A percentile compares a stretch with the other conserved stretches of the same genome.
Conservation (phyloP, 2,888 invertebrate species). For the Parelbella ahira region DNA sequence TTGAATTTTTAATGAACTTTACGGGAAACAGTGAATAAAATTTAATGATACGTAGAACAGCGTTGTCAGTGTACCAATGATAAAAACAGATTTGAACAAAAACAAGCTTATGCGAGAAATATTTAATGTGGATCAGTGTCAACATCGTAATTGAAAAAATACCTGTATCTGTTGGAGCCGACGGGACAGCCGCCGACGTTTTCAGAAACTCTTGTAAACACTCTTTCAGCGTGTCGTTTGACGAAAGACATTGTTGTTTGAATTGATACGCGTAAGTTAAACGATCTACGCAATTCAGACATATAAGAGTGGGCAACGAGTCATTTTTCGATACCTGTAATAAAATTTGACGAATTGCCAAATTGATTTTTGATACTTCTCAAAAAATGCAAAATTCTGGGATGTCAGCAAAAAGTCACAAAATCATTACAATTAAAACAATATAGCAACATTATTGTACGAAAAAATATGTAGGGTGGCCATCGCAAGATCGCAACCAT, state of each 20-base stretch:
- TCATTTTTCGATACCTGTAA: constrained; percentile 71
- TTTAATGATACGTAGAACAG: too few species aligned
- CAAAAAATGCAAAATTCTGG: constrained; percentile 43
- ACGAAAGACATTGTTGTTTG: constrained; percentile 72
- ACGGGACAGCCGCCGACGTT: constrained; percentile 54
- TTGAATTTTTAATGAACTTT: too few species aligned
- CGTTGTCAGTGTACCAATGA: too few species aligned
- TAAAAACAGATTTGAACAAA: too few species aligned
- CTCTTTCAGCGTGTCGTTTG: constrained; percentile 73
- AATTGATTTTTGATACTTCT: constrained; percentile 18
- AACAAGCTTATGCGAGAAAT: too few species aligned
- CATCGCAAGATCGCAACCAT: constrained; percentile 80
- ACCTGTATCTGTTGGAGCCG: constrained; percentile 46
- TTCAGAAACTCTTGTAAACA: constrained; percentile 71
- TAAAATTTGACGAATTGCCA: constrained; percentile 8
- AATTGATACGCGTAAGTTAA: constrained; percentile 72
- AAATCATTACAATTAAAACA: constrained; percentile 57
- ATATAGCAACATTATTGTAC: constrained; percentile 77
- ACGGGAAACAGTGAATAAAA: too few species aligned
- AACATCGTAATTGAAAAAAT: too few species aligned
- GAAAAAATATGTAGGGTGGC: constrained; percentile 76
- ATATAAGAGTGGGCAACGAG: constrained; percentile 71
- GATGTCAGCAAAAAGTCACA: constrained; percentile 71
- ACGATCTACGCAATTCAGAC: constrained; percentile 72
- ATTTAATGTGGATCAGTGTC: too few species aligned